Base-by-base conservation (phyloP, 2,113 vertebrate species). In the Heptranchias perlo region DNA sequence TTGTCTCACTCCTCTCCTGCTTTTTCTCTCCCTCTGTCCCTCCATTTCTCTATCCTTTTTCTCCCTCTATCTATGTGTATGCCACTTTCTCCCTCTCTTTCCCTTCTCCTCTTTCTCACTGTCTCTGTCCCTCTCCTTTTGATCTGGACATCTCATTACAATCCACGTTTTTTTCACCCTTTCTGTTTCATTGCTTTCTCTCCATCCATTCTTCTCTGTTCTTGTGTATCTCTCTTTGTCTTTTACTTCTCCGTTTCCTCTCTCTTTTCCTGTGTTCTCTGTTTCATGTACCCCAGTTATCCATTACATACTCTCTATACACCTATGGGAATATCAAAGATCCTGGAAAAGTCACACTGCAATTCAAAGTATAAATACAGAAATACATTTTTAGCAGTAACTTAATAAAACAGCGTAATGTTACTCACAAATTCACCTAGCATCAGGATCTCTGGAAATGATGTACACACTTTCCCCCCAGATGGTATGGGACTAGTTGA, bases 401-500 rank as follows among this genome's bases (percentile, higher is more conserved):
- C 44, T 2, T 23, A 31, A 67, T 18, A 67, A 67, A 95, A 47
- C 49, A 67, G 8, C 54, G 25, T 35, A 11, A 21, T 28, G 8
- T 28, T 49, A 95, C 93, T 95, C 44, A 95, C 93, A 95, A 95
- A 95, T 69, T 95, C 93, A 16, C 44, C 64, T 14, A 95, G 16
- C 93, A 95, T 95, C 93, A 95, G 39, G 62, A 95, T 25, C n/a
- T 95, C 93, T 67, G 93, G 93, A 67, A 95, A 49, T 25, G 93
- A 67, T 25, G 44, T 69, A 49, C 16, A 95, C 21, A 95, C 39
- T 25, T 49, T 65, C 5, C 39, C 39, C 23, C 93, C 93, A 69
- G 93, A 95, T 14, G 93, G 93, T 4, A 69, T 95, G 61, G 93
- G 62, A 31, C 39, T 67, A 39, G 62, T 31, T 13, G 44, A 44